Evolutionary conservation across 2,888 invertebrate species (phyloP).

Genomic region (Melieria picta): DNA sequence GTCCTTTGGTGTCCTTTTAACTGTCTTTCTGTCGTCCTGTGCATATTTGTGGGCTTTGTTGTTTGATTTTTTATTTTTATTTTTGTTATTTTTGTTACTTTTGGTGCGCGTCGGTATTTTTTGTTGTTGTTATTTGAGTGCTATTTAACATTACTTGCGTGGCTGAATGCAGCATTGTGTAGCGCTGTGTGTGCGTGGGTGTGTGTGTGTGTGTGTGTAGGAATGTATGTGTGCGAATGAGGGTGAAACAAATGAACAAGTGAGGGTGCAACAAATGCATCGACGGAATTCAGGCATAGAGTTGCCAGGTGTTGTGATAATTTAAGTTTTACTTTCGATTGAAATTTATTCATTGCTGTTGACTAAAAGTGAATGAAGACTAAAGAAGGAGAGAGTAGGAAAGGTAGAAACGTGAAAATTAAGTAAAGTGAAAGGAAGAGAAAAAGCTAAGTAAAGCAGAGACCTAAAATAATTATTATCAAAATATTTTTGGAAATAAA

Average conservation of each 20-base stretch:
- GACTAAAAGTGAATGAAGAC: too few relatives aligned
- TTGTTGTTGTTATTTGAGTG: background rate
- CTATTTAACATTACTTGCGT: conserved; percentile 22
- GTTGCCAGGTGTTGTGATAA: too few relatives aligned
- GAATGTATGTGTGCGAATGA: background rate
- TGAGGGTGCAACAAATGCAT: background rate
- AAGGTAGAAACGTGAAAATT: too few relatives aligned
- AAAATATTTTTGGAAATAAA: too few relatives aligned
- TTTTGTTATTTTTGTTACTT: conserved; percentile 9
- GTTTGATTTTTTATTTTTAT: background rate
- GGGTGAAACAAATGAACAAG: background rate
- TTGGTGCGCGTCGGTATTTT: background rate
- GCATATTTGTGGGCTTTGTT: conserved; percentile 13
- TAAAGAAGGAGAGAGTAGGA: too few relatives aligned
- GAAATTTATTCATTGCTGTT: too few relatives aligned
- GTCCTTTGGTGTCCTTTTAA: conserved; percentile 31
- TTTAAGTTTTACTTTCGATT: too few relatives aligned
- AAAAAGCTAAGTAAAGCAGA: too few relatives aligned
- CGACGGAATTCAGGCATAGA: too few relatives aligned
- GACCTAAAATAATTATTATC: too few relatives aligned
- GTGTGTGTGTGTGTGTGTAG: background rate
- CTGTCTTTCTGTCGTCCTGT: conserved; percentile 14
- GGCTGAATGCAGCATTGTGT: conserved; percentile 9
- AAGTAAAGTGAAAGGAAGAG: too few relatives aligned
- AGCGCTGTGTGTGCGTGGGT: background rate